Evolutionary conservation across 2,888 invertebrate species (phyloP).

Genomic region (Lasioglossum villosulum): DNA sequence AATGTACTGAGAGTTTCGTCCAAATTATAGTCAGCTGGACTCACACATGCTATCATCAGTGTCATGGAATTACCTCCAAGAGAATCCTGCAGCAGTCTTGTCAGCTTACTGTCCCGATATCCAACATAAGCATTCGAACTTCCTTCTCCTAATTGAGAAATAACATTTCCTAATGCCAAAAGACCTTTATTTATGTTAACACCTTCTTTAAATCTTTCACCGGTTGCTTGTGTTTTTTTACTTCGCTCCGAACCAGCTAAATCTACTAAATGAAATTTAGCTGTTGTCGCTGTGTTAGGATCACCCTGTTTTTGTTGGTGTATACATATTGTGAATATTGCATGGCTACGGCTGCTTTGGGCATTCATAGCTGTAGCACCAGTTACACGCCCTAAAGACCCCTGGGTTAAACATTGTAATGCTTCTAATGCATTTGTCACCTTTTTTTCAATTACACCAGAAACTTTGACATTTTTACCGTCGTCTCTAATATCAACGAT

Average conservation of each 20-base stretch:
- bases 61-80: conserved; percentile 98
- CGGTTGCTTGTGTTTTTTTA: conserved; percentile 95
- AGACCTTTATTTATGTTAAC: conserved; percentile 97
- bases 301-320: conserved; percentile 88
- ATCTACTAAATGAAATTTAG: conserved; percentile 96
- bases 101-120: conserved; percentile 96
- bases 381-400: conserved; percentile 91
- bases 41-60: conserved; percentile 98
- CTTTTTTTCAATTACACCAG: conserved; percentile 88
- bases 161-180: conserved; percentile 96
- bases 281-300: conserved; percentile 89
- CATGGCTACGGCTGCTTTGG: conserved; percentile 95
- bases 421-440: conserved; percentile 89
- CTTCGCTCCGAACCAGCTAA: conserved; percentile 96
- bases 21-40: conserved; percentile 95
- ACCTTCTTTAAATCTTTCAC: conserved; percentile 94
- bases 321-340: conserved; percentile 93
- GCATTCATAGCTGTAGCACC: conserved; percentile 97
- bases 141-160: conserved; percentile 94
- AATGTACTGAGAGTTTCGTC: conserved; percentile 96
- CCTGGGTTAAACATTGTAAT: conserved; percentile 88
- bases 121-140: conserved; percentile 89
- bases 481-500: conserved; percentile 94
- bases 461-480: conserved; percentile 84
- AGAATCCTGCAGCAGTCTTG: conserved; percentile 96